phyloP scores from a whole-genome alignment of 1,140 invertebrate species.

The Diorhabda elongata region DNA sequence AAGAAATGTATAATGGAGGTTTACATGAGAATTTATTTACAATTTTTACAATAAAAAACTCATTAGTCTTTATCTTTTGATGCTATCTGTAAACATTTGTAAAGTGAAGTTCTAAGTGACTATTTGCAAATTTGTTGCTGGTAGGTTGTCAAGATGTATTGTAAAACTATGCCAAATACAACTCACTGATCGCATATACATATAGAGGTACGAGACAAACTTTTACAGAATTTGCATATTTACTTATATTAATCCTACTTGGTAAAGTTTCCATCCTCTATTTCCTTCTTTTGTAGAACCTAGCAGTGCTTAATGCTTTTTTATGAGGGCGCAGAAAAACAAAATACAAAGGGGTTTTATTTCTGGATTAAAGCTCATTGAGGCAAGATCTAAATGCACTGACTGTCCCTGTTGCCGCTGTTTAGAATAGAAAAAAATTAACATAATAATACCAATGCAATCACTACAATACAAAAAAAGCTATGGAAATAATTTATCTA shows the following conservation, averaged over 20 bases:
- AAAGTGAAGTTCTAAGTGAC: background rate
- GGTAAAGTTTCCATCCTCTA: conserved; percentile 17
- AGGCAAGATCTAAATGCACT: no score
- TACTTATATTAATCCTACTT: conserved; percentile 19
- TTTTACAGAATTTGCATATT: conserved; percentile 21
- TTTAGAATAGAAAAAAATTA: no score
- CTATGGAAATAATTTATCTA: no score
- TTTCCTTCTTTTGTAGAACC: conserved; percentile 7
- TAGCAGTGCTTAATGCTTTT: background rate
- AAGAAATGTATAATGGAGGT: no score
- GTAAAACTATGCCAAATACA: conserved; percentile 4
- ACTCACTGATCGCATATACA: conserved; percentile 15
- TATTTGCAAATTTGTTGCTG: background rate
- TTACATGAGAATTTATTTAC: no score
- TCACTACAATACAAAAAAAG: no score
- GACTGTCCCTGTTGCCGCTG: no score
- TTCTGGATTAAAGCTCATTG: no score
- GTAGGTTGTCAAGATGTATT: conserved; percentile 9
- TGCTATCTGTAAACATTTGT: background rate
- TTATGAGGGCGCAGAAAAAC: background rate
- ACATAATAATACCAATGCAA: no score
- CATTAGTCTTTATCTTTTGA: no score
- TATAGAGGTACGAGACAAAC: conserved; percentile 13
- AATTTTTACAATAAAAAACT: no score
- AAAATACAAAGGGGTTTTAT: no score